Percentiles rank a stretch among this genome's conserved stretches.
Evolutionary conservation across 2,113 vertebrate genomes (phyloP).

Genomic region (Macrotis lagotis): DNA sequence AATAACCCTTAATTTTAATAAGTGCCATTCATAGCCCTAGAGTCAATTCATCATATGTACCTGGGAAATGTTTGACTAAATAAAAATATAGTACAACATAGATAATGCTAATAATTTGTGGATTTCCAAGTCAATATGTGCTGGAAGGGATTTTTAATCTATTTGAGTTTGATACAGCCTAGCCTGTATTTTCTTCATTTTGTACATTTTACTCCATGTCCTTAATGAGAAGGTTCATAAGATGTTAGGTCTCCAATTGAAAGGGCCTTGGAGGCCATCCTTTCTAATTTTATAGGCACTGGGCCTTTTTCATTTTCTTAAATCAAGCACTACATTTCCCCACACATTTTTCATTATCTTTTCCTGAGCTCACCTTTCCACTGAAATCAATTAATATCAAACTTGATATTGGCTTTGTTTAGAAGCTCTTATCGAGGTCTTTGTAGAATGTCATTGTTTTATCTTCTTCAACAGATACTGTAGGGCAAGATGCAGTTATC

Average conservation of each 20-base stretch:
- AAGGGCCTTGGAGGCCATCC: not conserved
- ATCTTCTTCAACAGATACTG: not conserved
- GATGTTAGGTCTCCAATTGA: not conserved
- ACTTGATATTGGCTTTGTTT: not conserved
- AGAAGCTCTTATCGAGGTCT: not conserved
- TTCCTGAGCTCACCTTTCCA: not conserved
- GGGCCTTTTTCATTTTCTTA: not conserved
- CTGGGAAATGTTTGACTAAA: not conserved
- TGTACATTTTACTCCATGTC: not conserved
- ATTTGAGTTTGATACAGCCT: not conserved
- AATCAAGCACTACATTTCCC: not conserved
- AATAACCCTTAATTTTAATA: no score
- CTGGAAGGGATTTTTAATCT: not conserved
- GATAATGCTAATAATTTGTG: not conserved
- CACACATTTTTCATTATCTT: not conserved
- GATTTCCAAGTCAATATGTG: not conserved
- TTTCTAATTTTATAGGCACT: not conserved
- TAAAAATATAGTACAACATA: not conserved
- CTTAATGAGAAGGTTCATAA: not conserved
- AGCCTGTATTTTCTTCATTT: not conserved
- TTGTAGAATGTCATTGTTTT: not conserved
- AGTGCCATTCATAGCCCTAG: not conserved
- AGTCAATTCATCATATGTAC: not conserved
- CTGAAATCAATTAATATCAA: not conserved
- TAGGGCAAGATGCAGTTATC: not conserved